phyloP scores from a whole-genome alignment of 1,140 invertebrate genomes.

The Drosophila watanabei region DNA sequence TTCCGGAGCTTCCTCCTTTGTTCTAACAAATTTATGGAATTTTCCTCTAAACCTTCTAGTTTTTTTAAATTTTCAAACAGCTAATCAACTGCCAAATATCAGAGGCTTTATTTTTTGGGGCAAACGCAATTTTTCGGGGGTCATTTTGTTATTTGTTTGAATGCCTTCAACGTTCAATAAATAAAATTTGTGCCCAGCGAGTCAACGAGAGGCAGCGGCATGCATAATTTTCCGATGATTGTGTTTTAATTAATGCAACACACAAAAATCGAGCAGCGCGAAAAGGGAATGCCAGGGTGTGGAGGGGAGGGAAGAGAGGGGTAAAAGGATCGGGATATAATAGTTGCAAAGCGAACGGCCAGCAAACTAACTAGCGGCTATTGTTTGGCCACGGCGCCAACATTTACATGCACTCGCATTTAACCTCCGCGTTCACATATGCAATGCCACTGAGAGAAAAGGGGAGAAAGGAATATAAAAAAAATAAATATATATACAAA shows the following conservation, averaged over 20 bases:
- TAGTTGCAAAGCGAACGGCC: conserved; percentile 41
- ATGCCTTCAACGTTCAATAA: conserved; percentile 67
- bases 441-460: conserved; percentile 8
- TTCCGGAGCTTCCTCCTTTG: not conserved
- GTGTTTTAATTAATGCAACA: conserved; percentile 79
- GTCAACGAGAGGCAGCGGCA: conserved; percentile 41
- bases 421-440: conserved; percentile 16
- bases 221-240: conserved; percentile 77
- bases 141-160: conserved; percentile 53
- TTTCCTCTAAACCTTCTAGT: not conserved
- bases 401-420: conserved; percentile 60
- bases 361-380: conserved; percentile 77
- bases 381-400: conserved; percentile 63
- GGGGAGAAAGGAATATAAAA: not conserved
- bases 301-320: not conserved
- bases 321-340: conserved; percentile 27
- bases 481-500: not conserved
- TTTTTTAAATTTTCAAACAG: conserved; percentile 22
- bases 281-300: too few relatives aligned
- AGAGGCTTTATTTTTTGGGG: conserved; percentile 2
- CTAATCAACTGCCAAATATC: conserved; percentile 63
- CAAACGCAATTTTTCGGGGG: not conserved
- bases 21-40: not conserved
- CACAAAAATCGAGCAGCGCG: conserved; percentile 32
- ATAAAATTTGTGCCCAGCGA: conserved; percentile 56